Percentiles rank a stretch among this genome's conserved stretches.
These are phyloP conservation scores for Auanema freiburgensis DNA, from an alignment of 2,888 invertebrate species.

Conservation along the genomic window DNA sequence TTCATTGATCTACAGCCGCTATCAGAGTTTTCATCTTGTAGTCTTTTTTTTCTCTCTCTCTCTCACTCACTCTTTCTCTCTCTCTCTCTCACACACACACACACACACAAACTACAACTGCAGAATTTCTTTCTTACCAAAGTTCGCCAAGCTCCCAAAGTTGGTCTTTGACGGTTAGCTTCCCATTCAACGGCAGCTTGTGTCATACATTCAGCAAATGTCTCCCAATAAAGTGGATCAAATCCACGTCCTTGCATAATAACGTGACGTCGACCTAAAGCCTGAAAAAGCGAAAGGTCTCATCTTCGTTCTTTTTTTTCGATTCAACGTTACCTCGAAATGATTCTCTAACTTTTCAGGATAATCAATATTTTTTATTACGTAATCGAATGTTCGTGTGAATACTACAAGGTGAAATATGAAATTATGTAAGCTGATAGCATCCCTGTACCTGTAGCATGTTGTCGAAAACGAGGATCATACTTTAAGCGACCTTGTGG, in stretches of 20 bases:
- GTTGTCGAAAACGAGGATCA: slow-evolving; percentile 51
- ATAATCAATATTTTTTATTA: slow-evolving; percentile 56
- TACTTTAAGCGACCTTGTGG: slow-evolving; percentile 57
- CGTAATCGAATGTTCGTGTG: slow-evolving; percentile 56
- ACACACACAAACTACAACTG: not conserved
- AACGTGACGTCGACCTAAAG: slow-evolving; percentile 58
- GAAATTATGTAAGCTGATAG: no score
- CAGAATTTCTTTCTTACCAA: slow-evolving; percentile 34
- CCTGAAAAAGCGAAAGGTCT: slow-evolving; percentile 24
- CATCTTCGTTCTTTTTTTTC: not conserved
- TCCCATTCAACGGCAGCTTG: slow-evolving; percentile 61
- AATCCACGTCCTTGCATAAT: slow-evolving; percentile 56
- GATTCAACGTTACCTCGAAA: slow-evolving; percentile 38
- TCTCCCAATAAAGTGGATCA: slow-evolving; percentile 66
- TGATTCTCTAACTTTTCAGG: slow-evolving; percentile 56
- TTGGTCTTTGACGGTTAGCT: slow-evolving; percentile 51
- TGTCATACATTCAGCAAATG: slow-evolving; percentile 61
- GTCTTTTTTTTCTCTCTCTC: not conserved
- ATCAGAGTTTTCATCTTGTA: not conserved
- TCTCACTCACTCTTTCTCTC: not conserved
- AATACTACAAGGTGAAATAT: slow-evolving; percentile 31
- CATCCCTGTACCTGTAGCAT: slow-evolving; percentile 28
- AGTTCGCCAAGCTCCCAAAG: slow-evolving; percentile 56
- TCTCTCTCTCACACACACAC: slow-evolving; percentile 1
- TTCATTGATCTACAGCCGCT: no score